Base-by-base conservation (phyloP, 2,113 vertebrate species). In the Rhinopomastus cyanomelas region DNA sequence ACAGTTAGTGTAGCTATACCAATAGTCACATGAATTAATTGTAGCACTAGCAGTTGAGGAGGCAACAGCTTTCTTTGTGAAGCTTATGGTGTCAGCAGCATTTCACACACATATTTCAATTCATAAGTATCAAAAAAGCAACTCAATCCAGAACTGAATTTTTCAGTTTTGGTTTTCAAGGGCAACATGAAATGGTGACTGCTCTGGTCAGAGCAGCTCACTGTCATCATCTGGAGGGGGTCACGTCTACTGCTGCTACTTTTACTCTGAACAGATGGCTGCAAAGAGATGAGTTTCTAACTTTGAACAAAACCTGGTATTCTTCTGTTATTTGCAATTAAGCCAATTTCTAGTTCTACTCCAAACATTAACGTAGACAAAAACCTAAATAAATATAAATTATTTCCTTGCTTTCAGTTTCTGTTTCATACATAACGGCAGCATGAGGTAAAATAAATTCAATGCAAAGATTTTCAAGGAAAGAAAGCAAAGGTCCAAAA, bases 1-100 rank as follows among this genome's bases (percentile, higher is more conserved):
- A 60, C 36, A 87, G 8, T 79, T 91, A 69, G 25, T 65, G 34
- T 30, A 67, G 52, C 56, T 89, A 5, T 30, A 66, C 44, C 30
- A 85, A 10, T 4, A 77, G 69, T 78, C 53, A 61, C 48, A 81
- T 78, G 49, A 91, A 94, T n/a, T n/a, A n/a, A n/a, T n/a, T n/a
- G n/a, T n/a, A n/a, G n/a, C n/a, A n/a, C n/a, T 82, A 83, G 49
- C 87, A 88, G 87, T 83, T 78, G 23, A 92, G 77, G 42, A 89
- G 25, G 32, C 44, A 68, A 85, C 68, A 86, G 27, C 30, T 79
- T 20, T 74, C 51, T 85, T 85, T 86, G 34, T 81, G 37, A 75
- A 72, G 39, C 74, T 88, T 72, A 78, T 34, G 81, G 46, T 37
- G 55, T 59, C 32, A 76, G 64, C 48, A 83, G n/a, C 57, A 52